Percentiles rank a stretch among this genome's conserved stretches.
Conservation (phyloP, 2,888 invertebrate species). For the Gastrophysa polygoni region DNA sequence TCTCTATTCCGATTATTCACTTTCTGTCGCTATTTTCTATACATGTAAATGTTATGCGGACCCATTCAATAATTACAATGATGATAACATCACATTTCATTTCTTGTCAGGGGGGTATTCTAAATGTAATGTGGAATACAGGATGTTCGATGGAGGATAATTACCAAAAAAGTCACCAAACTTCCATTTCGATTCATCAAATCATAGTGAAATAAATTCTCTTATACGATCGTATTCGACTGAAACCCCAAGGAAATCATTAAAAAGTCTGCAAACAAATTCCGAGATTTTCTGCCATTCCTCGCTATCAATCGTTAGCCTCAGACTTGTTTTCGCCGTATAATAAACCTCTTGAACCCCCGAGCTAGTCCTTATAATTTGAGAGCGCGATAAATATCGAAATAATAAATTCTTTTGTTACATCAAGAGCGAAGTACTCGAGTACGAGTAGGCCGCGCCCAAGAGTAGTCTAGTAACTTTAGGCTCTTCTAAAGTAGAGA, state of each 20-base stretch:
- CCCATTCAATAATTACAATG: too few relatives aligned
- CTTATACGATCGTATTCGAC: neutral
- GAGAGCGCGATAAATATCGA: conserved; percentile 29
- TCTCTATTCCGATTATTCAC: too few relatives aligned
- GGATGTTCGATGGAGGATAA: too few relatives aligned
- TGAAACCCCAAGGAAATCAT: neutral
- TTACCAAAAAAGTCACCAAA: neutral
- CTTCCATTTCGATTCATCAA: neutral
- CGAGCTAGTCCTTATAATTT: conserved; percentile 13
- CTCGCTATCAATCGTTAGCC: neutral
- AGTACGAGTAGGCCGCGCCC: neutral
- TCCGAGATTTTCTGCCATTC: neutral
- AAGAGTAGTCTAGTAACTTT: neutral
- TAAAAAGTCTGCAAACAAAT: neutral
- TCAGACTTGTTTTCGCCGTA: neutral
- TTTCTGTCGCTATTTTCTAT: too few relatives aligned
- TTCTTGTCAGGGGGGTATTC: too few relatives aligned
- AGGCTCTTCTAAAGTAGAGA: neutral
- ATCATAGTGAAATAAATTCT: neutral
- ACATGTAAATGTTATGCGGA: too few relatives aligned
- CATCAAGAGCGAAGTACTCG: conserved; percentile 1
- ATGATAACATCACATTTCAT: too few relatives aligned
- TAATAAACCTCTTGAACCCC: neutral
- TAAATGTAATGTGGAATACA: too few relatives aligned
- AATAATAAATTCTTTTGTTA: neutral